These are phyloP conservation scores for Ptychodera flava DNA, from an alignment of 35 echinoderm and acorn worm species.

Conservation along the genomic window DNA sequence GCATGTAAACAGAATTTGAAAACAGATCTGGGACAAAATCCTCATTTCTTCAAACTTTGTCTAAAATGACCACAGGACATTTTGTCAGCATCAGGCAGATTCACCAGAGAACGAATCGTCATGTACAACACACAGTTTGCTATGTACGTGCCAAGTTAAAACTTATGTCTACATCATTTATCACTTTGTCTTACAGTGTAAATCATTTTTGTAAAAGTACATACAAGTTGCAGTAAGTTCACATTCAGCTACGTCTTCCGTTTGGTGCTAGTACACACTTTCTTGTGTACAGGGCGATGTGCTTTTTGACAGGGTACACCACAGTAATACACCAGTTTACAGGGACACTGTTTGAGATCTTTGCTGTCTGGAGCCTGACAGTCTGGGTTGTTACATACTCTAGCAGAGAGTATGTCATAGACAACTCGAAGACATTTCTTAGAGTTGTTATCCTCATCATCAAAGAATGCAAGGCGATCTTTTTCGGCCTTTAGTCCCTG, in stretches of 20 bases:
- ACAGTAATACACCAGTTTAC: neutral
- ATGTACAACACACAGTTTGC: too few relatives aligned
- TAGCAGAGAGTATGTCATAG: neutral
- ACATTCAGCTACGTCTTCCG: neutral
- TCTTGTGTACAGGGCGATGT: neutral
- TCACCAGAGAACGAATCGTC: too few relatives aligned
- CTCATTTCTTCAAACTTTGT: too few relatives aligned
- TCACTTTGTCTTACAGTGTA: too few relatives aligned
- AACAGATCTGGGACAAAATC: too few relatives aligned
- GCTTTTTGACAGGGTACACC: neutral
- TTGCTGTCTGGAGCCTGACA: neutral
- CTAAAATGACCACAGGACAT: too few relatives aligned
- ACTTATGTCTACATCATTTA: too few relatives aligned
- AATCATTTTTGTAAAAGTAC: too few relatives aligned
- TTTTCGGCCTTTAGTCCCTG: neutral
- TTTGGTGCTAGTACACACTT: neutral
- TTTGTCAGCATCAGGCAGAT: too few relatives aligned
- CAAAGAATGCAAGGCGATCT: neutral
- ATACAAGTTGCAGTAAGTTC: too few relatives aligned
- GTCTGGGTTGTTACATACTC: neutral
- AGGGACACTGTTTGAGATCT: neutral
- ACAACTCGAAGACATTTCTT: neutral
- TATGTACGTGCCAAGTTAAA: too few relatives aligned
- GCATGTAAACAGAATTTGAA: too few relatives aligned
- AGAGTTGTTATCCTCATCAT: neutral